phyloP scores from a whole-genome alignment of 2,113 vertebrate species.

The Zosterops hypoxanthus region DNA sequence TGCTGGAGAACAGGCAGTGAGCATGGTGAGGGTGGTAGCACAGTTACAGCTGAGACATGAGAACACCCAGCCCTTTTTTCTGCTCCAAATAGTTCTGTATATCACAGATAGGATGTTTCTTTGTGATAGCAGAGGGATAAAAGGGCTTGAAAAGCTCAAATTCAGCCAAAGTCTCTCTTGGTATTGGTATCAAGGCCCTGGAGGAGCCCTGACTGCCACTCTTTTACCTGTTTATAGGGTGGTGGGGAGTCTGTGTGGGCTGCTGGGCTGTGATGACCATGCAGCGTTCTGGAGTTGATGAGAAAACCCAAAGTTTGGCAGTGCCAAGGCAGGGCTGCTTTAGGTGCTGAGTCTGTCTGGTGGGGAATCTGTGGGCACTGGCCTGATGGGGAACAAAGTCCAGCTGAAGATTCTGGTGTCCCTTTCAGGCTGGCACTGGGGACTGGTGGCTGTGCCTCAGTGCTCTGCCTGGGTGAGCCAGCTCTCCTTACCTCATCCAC shows the following conservation, averaged over 20 bases:
- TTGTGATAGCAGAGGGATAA: not conserved
- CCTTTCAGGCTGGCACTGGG: not conserved
- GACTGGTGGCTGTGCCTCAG: not conserved
- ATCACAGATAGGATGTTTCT: not conserved
- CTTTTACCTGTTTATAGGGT: not conserved
- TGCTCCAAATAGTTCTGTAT: not conserved
- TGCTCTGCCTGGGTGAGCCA: not conserved
- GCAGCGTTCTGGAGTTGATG: no score
- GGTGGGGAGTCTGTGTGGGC: not conserved
- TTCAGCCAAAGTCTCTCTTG: not conserved
- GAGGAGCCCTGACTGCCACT: not conserved
- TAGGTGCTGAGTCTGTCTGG: rapidly evolving
- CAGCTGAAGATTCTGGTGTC: not conserved
- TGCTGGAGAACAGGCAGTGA: not conserved
- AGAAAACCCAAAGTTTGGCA: not conserved
- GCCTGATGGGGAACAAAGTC: not conserved
- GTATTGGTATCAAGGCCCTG: not conserved
- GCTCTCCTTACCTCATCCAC: not conserved
- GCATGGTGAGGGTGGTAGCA: not conserved
- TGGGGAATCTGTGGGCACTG: not conserved
- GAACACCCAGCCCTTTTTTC: rapidly evolving
- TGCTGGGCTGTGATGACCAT: not conserved
- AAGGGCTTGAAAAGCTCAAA: not conserved
- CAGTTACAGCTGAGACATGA: not conserved
- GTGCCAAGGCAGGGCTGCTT: not conserved